phyloP scores from a whole-genome alignment of 2,888 invertebrate species.

The Pollenia labialis region DNA sequence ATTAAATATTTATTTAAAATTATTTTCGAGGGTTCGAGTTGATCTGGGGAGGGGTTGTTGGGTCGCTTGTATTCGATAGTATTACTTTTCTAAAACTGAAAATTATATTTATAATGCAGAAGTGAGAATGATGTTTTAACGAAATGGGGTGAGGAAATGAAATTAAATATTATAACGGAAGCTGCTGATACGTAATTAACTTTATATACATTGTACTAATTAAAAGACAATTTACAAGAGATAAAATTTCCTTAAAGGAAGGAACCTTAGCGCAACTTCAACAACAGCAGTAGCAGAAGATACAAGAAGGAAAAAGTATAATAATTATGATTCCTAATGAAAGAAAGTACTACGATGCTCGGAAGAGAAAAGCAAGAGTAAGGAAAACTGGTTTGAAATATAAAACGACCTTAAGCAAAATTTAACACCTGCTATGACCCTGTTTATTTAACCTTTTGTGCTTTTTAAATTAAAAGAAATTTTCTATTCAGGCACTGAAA shows the following conservation, averaged over 20 bases:
- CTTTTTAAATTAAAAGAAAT: conserved; percentile 17
- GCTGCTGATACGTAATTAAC: conserved; percentile 76
- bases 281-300: not conserved
- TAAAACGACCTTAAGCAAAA: conserved; percentile 22
- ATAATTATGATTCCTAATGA: conserved; percentile 15
- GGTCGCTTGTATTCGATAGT: not conserved
- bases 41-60: not conserved
- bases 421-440: conserved; percentile 34
- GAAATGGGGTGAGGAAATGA: conserved; percentile 29
- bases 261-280: conserved; percentile 33
- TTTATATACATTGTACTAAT: conserved; percentile 75
- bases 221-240: conserved; percentile 75
- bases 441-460: conserved; percentile 14
- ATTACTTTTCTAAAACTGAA: not conserved
- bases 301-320: conserved; percentile 1
- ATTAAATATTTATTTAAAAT: conserved; percentile 29
- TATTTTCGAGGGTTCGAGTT: not conserved
- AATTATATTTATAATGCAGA: not conserved
- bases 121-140: not conserved
- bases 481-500: conserved; percentile 7
- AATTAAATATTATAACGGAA: conserved; percentile 72
- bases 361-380: no score
- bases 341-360: not conserved
- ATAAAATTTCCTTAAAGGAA: conserved; percentile 73
- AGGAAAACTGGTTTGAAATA: no score